Evolutionary conservation across 2,113 vertebrate species (phyloP), one percentile per base, ranked within the genome.

Genomic region (Seriola rivoliana): DNA sequence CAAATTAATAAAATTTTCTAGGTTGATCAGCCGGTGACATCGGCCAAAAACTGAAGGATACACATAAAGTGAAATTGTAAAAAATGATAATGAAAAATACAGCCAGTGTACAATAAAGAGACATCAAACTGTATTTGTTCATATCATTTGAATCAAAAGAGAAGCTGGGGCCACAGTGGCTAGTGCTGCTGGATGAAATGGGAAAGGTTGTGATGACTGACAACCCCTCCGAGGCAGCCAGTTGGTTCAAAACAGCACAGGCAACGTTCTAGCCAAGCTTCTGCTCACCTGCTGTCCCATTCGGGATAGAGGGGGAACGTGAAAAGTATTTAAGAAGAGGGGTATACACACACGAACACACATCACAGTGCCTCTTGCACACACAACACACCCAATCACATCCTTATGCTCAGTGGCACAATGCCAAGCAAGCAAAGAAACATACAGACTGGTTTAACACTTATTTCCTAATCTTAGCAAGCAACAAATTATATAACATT

Each of bases 251-350:
- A 85, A 93, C 78, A 87, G 90, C 94, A 93, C 87, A 93, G 94
- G 93, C 90, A 92, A 91, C 64, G 85, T 91, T 94, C 88, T 78
- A 93, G 89, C 90, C 92, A 94, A 94, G 93, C 93, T 91, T 95
- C 94, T 94, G 95, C 95, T 96, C 95, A 96, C 95, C 95, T 96
- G 95, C 95, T 96, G 95, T 95, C 92, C 92, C 94, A 93, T 95
- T 95, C 78, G 91, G 94, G 94, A 95, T 94, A 86, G 85, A 93
- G 86, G 86, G 89, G 89, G 89, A 94, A 94, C 21, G 93, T 80
- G 88, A 95, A 85, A 95, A 88, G 93, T 90, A 93, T 95, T 94
- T 94, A 94, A 95, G 93, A 92, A 94, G 78, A 94, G 68, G 89
- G 82, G 89, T 90, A 91, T 70, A 93, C 67, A 89, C 67, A 87